A percentile compares a stretch with the other conserved stretches of the same genome.
These are phyloP conservation scores for Synodontis membranacea DNA, from an alignment of 2,113 vertebrate species.

Conservation along the genomic window DNA sequence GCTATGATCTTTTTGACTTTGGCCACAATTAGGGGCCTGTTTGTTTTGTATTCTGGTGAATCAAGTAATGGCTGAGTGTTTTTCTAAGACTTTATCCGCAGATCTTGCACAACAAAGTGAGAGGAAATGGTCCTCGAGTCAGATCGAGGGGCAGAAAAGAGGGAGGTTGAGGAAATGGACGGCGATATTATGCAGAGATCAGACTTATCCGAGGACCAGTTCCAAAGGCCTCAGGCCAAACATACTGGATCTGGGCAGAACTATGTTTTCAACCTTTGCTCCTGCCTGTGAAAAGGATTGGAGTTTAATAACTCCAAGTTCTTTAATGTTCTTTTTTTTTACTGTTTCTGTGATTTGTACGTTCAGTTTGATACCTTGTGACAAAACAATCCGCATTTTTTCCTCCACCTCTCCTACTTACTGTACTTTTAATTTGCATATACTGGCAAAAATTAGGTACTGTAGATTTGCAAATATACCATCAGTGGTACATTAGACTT, in stretches of 20 bases:
- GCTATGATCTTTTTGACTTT: constrained; percentile 30
- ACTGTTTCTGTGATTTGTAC: constrained; percentile 33
- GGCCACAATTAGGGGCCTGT: constrained; percentile 30
- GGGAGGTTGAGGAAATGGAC: constrained; percentile 44
- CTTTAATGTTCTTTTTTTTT: constrained; percentile 8
- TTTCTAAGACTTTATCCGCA: constrained; percentile 48
- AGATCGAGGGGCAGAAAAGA: constrained; percentile 31
- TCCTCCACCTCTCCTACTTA: neutral
- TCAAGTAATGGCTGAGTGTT: constrained; percentile 44
- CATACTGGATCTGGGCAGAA: constrained; percentile 30
- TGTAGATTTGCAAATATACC: neutral
- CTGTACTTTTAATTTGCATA: neutral
- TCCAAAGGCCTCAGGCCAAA: constrained; percentile 48
- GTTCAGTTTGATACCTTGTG: constrained; percentile 20
- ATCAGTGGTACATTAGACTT: neutral
- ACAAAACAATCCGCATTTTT: constrained; percentile 14
- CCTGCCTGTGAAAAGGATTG: constrained; percentile 8
- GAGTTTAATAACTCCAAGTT: constrained; percentile 33
- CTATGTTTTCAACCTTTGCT: constrained; percentile 1
- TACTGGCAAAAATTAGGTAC: neutral
- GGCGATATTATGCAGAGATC: constrained; percentile 36
- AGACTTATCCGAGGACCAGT: constrained; percentile 50
- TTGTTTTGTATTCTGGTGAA: constrained; percentile 52
- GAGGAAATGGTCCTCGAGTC: constrained; percentile 56
- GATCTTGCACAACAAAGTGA: constrained; percentile 56